Evolutionary conservation across 2,888 invertebrate genomes (phyloP).

Genomic region (Agrilus mali): DNA sequence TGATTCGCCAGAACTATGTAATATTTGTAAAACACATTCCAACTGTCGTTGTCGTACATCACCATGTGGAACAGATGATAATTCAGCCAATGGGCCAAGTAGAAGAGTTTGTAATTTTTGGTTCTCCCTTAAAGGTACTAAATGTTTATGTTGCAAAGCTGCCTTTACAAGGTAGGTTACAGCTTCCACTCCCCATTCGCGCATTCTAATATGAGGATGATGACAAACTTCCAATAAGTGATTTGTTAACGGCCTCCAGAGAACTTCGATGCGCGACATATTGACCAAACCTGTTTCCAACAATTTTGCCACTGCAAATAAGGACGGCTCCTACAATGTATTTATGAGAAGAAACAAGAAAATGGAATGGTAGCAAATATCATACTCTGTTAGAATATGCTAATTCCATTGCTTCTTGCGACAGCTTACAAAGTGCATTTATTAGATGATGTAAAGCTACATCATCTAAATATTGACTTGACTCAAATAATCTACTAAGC

Average conservation of each 20-base stretch:
- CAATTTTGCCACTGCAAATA: conserved; percentile 96
- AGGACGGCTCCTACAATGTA: conserved; percentile 69
- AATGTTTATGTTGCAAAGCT: conserved; percentile 77
- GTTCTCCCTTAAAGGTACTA: conserved; percentile 69
- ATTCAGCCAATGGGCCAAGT: conserved; percentile 79
- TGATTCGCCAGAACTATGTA: conserved; percentile 87
- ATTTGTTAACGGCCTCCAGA: conserved; percentile 91
- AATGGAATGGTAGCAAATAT: conserved; percentile 3
- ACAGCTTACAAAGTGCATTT: conserved; percentile 90
- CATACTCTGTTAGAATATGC: conserved; percentile 85
- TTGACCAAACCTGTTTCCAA: conserved; percentile 95
- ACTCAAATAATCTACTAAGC: conserved; percentile 88
- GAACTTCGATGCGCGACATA: conserved; percentile 80
- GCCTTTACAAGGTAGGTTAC: conserved; percentile 88
- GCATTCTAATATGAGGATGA: conserved; percentile 87
- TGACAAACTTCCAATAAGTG: conserved; percentile 94
- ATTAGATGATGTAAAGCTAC: conserved; percentile 91
- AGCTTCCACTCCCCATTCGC: conserved; percentile 97
- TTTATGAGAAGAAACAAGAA: not conserved
- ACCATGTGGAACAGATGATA: conserved; percentile 79
- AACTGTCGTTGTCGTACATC: conserved; percentile 92
- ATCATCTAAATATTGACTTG: conserved; percentile 86
- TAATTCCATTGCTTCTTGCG: conserved; percentile 93
- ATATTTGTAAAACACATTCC: conserved; percentile 83
- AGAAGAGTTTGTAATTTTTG: conserved; percentile 80